Evolutionary conservation across 2,888 invertebrate genomes (phyloP).

Genomic region (Diploptera punctata): DNA sequence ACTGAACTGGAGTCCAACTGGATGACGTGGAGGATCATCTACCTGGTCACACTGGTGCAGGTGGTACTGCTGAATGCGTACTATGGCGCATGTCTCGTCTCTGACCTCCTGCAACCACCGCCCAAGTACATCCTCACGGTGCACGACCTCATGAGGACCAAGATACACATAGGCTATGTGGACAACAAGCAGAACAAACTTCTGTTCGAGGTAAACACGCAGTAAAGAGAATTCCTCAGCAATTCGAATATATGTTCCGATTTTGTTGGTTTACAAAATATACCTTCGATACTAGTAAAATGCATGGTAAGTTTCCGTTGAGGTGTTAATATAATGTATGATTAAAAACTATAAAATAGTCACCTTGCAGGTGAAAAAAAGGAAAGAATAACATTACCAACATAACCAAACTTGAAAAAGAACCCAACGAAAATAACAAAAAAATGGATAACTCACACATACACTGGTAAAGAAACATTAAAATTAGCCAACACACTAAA

Average conservation of each 20-base stretch:
- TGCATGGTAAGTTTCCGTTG: no score
- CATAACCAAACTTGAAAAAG: no score
- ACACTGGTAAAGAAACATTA: no score
- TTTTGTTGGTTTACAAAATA: no score
- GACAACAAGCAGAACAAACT: not conserved
- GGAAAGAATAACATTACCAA: not conserved
- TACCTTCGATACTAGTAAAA: no score
- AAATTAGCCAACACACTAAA: no score
- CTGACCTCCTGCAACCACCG: conserved; percentile 26
- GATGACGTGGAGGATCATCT: conserved; percentile 20
- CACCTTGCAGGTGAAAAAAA: not conserved
- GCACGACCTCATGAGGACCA: not conserved
- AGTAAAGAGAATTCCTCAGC: no score
- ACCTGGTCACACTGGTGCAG: conserved; percentile 18
- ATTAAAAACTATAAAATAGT: no score
- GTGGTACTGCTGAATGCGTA: conserved; percentile 25
- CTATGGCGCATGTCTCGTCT: conserved; percentile 25
- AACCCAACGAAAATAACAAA: no score
- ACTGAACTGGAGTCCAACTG: conserved; percentile 22
- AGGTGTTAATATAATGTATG: no score
- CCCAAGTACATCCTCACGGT: not conserved
- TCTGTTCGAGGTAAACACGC: not conserved
- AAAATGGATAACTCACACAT: no score
- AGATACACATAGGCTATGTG: not conserved
- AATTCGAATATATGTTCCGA: no score